These are phyloP conservation scores for Piscicola geometra DNA, from an alignment of 2,888 invertebrate species.

Conservation along the genomic window DNA sequence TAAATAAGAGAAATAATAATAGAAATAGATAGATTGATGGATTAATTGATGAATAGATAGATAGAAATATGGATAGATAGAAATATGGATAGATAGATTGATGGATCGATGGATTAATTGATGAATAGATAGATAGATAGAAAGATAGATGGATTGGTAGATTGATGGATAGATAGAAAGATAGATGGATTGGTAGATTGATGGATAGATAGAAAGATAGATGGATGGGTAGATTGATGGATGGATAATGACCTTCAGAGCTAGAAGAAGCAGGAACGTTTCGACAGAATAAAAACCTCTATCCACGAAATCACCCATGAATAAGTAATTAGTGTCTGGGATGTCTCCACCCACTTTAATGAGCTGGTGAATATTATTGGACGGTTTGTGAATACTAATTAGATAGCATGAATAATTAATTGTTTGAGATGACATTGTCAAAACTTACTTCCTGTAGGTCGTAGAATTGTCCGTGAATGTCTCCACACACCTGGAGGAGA, in stretches of 20 bases:
- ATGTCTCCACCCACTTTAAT: slow-evolving; percentile 95
- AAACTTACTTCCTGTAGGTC: slow-evolving; percentile 67
- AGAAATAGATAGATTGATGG: neutral
- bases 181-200: too few species aligned
- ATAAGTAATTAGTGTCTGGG: slow-evolving; percentile 96
- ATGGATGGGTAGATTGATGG: too few species aligned
- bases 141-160: too few species aligned
- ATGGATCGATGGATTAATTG: too few species aligned
- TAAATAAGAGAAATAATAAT: neutral
- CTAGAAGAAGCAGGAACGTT: slow-evolving; percentile 89
- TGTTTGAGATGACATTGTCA: too few species aligned
- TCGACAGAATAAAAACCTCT: slow-evolving; percentile 98
- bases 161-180: too few species aligned
- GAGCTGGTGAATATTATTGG: slow-evolving; percentile 39
- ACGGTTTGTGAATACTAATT: neutral
- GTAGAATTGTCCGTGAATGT: slow-evolving; percentile 98
- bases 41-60: too few species aligned
- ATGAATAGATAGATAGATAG: too few species aligned
- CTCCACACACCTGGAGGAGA: slow-evolving; percentile 83
- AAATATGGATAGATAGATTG: neutral
- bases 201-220: too few species aligned
- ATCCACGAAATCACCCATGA: slow-evolving; percentile 99
- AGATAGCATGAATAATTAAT: neutral
- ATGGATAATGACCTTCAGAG: slow-evolving; percentile 75
- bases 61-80: too few species aligned